Base-by-base conservation (phyloP, 2,888 invertebrate species). In the Oxycera nigricornis region DNA sequence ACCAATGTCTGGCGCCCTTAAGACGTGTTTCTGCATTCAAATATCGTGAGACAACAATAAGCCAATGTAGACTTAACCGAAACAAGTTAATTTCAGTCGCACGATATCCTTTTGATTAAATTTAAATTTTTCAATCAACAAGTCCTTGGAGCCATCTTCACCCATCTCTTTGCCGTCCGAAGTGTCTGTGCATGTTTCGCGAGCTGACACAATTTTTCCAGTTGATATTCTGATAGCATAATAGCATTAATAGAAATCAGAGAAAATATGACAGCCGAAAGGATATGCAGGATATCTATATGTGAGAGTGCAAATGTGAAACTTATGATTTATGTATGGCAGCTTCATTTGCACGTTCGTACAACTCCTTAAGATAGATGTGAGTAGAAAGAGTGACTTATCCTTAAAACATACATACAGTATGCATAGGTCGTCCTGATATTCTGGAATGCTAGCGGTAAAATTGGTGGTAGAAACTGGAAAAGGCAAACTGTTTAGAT, bases 41-140 rank as follows among this genome's bases (percentile, higher is more conserved):
- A 65, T 35, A 65, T 39, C 41, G 22, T 65, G 65, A 65, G 41
- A 65, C 65, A 65, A 41, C 35, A 35, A 4, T 30, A 35, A 24
- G 22, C 22, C 17, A 41, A 39, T 7, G 7, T 22, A 65, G 22
- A 11, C 65, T 65, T 24, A 22, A 22, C 65, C 65, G 70, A 52
- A 70, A 26, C 73, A 72, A 75, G 75, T 76, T 76, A 75, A 76
- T 76, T 76, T 75, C 73, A 73, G 74, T 77, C 77, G 74, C 55
- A 31, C 75, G 77, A 75, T 77, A 77, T 77, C 73, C 73, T 77
- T 77, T 77, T 77, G 77, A 77, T 77, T 77, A 77, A 77, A 77
- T 77, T 77, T 77, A 74, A 77, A 77, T 77, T 77, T 77, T 77
- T 77, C 77, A 77, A 77, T 77, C 77, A 75, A 77, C 77, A 75